Evolutionary conservation across 2,797 vertebrate species (phyloP).

Genomic region (Pseudopleuronectes americanus): DNA sequence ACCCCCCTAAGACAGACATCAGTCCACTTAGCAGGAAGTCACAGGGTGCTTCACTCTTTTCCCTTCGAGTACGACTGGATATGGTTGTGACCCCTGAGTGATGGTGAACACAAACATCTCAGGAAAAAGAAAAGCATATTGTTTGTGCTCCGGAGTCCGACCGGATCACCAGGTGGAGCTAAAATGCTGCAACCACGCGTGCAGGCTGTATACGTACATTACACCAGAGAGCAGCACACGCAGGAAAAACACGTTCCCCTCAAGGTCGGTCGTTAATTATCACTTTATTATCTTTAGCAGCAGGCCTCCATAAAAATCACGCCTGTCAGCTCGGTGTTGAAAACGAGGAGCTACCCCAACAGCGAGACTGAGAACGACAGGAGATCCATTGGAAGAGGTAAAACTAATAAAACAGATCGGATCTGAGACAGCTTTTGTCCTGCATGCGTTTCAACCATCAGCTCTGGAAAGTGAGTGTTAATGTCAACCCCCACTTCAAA

Average conservation of each 20-base stretch:
- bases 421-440: constrained; percentile 49
- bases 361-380: constrained; percentile 27
- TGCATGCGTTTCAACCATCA: constrained; percentile 50
- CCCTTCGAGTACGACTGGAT: not conserved
- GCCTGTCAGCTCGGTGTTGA: constrained; percentile 40
- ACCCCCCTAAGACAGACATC: not conserved
- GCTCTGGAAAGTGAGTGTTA: constrained; percentile 48
- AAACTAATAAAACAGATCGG: constrained; percentile 28
- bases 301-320: constrained; percentile 44
- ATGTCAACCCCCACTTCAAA: constrained; percentile 55
- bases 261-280: constrained; percentile 75
- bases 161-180: constrained; percentile 78
- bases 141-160: constrained; percentile 8
- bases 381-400: constrained; percentile 34
- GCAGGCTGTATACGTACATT: constrained; percentile 35
- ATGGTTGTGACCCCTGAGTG: too few species aligned
- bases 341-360: constrained; percentile 50
- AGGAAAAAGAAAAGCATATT: too few species aligned
- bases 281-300: constrained; percentile 69
- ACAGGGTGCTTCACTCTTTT: constrained; percentile 1
- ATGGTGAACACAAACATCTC: not conserved
- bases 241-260: constrained; percentile 49
- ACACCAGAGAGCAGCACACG: constrained; percentile 22
- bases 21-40: not conserved
- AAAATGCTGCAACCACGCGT: constrained; percentile 60